Conservation (phyloP, 2,113 vertebrate species). For the Limanda limanda region DNA sequence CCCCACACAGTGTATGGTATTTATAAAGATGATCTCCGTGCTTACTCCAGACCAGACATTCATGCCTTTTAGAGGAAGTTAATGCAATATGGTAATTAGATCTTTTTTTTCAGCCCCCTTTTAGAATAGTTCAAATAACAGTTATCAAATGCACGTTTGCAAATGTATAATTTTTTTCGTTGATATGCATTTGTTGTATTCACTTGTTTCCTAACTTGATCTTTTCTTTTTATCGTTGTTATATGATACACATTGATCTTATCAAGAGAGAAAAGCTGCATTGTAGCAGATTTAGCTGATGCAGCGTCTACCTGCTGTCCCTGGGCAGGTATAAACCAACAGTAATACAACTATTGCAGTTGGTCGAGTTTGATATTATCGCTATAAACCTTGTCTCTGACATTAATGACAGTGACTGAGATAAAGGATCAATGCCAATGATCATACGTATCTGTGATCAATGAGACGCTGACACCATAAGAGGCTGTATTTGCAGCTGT, state of each 20-base stretch:
- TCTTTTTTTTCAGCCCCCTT: too few species aligned
- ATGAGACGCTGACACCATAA: background rate
- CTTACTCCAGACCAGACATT: background rate
- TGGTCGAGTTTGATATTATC: background rate
- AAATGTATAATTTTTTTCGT: background rate
- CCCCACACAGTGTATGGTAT: background rate
- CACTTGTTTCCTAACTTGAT: background rate
- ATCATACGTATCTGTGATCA: background rate
- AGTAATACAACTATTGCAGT: background rate
- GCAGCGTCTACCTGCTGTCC: background rate
- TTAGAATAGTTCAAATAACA: background rate
- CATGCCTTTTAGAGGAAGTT: background rate
- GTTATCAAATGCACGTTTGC: background rate
- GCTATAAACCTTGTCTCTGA: background rate
- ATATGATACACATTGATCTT: background rate
- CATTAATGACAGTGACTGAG: background rate
- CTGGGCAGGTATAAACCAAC: background rate
- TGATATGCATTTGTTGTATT: background rate
- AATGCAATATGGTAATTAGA: background rate
- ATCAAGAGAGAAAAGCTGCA: background rate
- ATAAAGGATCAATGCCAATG: background rate
- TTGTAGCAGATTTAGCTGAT: background rate
- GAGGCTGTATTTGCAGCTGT: background rate
- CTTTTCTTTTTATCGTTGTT: background rate
- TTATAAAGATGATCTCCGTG: background rate